These are phyloP conservation scores for Alosa sapidissima DNA, from an alignment of 2,797 vertebrate species.

Conservation along the genomic window DNA sequence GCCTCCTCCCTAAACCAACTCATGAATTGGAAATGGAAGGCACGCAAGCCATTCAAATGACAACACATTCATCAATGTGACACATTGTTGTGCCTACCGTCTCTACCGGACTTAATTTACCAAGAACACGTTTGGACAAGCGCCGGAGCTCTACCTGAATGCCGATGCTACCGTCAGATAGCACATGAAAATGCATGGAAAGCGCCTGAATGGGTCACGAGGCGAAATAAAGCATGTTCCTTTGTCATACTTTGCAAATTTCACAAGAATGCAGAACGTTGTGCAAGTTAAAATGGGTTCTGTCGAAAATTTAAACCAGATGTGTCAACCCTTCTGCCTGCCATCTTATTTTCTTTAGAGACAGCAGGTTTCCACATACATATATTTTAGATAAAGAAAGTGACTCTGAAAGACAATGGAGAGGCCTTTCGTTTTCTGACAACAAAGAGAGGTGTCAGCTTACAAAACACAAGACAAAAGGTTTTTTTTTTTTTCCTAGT, in stretches of 20 bases:
- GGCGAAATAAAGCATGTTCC: background rate
- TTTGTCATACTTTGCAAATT: slow-evolving; percentile 1
- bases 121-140: slow-evolving; percentile 38
- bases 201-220: background rate
- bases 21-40: slow-evolving; percentile 16
- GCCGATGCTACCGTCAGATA: slow-evolving; percentile 29
- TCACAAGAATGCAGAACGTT: background rate
- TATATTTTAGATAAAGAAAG: background rate
- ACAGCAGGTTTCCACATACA: background rate
- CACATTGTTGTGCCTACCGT: background rate
- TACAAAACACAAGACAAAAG: background rate
- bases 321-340: background rate
- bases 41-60: slow-evolving; percentile 28
- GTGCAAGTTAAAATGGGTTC: background rate
- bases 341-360: background rate
- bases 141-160: slow-evolving; percentile 24
- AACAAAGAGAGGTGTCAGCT: background rate
- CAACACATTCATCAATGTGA: slow-evolving; percentile 40
- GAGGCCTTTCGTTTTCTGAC: background rate
- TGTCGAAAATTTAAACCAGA: background rate
- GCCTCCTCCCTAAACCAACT: background rate
- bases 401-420: background rate
- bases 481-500: background rate
- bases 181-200: background rate
- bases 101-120: slow-evolving; percentile 27